Evolutionary conservation across 1,140 invertebrate genomes (phyloP).

Genomic region (Sinella curviseta): DNA sequence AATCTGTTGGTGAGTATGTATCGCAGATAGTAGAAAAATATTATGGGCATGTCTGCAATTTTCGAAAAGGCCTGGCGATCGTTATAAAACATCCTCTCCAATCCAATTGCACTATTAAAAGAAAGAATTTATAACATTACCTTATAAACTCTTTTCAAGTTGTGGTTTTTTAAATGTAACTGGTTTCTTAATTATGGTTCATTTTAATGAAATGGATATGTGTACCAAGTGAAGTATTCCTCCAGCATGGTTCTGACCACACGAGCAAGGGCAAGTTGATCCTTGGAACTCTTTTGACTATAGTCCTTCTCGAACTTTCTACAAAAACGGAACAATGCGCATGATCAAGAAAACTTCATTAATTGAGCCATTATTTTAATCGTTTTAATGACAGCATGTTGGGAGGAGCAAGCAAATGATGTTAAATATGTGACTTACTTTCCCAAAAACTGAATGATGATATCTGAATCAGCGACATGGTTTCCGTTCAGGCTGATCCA

Average conservation of each 20-base stretch:
- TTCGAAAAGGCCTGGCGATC: background rate
- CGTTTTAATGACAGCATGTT: too few species aligned
- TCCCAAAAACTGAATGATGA: constrained; percentile 32
- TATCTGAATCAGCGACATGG: constrained; percentile 32
- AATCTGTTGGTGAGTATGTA: background rate
- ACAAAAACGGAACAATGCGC: background rate
- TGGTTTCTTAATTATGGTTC: background rate
- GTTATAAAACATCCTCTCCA: constrained; percentile 22
- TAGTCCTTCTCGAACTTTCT: constrained; percentile 42
- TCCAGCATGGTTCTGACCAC: constrained; percentile 34
- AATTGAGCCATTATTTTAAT: background rate
- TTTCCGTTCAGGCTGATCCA: constrained; percentile 37
- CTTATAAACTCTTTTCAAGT: too few species aligned
- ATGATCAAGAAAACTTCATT: background rate
- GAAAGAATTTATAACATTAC: too few species aligned
- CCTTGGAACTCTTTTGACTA: background rate
- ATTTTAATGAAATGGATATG: background rate
- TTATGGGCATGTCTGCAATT: background rate
- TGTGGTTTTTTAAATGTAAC: background rate
- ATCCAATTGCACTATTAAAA: constrained; percentile 20
- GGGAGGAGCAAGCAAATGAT: too few species aligned
- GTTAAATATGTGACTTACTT: constrained; percentile 23
- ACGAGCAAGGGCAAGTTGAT: constrained; percentile 15
- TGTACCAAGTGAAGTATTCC: constrained; percentile 37
- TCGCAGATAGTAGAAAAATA: background rate